phyloP scores from a whole-genome alignment of 2,797 vertebrate species.

The Chrosomus eos region DNA sequence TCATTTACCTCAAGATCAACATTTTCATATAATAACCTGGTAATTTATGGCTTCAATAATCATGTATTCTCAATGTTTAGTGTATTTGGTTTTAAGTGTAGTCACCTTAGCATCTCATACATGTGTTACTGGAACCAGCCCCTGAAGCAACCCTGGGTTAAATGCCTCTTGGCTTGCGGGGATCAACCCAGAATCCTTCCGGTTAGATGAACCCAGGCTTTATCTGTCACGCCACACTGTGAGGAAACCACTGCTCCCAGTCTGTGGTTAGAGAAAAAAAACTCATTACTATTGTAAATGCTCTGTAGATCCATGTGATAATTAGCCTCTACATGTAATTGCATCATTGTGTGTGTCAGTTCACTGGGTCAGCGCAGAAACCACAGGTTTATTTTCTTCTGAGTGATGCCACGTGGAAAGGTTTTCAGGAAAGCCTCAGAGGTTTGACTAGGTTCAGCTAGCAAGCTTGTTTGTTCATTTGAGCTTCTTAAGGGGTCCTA shows the following conservation, averaged over 20 bases:
- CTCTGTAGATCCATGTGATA: neutral
- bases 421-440: constrained; percentile 32
- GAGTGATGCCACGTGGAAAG: constrained; percentile 43
- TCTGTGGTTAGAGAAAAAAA: constrained; percentile 1
- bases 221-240: neutral
- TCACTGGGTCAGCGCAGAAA: neutral
- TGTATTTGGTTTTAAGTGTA: neutral
- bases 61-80: neutral
- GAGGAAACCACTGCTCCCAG: neutral
- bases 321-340: neutral
- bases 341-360: neutral
- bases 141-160: neutral
- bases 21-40: too few species aligned
- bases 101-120: too few species aligned
- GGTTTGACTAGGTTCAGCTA: constrained; percentile 19
- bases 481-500: neutral
- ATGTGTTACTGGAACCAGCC: neutral
- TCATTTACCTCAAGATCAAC: neutral
- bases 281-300: neutral
- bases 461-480: neutral
- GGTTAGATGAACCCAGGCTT: neutral
- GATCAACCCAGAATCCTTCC: neutral
- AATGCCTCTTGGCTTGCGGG: neutral
- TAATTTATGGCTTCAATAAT: neutral
- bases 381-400: constrained; percentile 36